phyloP scores from a whole-genome alignment of 2,797 vertebrate species.

The Rhincodon typus region DNA sequence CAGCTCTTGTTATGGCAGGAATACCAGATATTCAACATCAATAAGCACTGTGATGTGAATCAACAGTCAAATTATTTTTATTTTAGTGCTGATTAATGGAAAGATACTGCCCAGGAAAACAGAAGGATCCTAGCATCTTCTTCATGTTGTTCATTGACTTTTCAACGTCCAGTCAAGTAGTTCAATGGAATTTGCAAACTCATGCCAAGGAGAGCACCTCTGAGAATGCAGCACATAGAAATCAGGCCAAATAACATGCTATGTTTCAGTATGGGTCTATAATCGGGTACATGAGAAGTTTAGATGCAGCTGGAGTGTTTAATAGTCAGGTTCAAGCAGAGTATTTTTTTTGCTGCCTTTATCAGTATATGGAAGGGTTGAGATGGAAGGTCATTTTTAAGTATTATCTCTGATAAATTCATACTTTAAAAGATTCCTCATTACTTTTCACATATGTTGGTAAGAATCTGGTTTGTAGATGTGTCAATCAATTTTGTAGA shows the following conservation, averaged over 20 bases:
- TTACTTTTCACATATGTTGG: not conserved
- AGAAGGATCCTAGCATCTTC: not conserved
- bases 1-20: not conserved
- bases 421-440: not conserved
- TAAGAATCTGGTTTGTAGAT: not conserved
- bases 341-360: not conserved
- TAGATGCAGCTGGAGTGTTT: not conserved
- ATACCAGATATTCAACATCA: not conserved
- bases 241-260: not conserved
- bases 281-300: not conserved
- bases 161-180: not conserved
- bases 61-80: not conserved
- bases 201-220: not conserved
- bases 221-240: not conserved
- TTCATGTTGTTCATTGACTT: not conserved
- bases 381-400: not conserved
- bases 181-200: not conserved
- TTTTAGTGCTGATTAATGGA: not conserved
- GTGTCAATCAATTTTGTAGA: not conserved
- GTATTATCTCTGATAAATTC: not conserved
- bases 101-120: not conserved
- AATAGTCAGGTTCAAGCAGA: not conserved
- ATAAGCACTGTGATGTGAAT: not conserved
- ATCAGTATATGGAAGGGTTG: not conserved
- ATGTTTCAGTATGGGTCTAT: not conserved